Evolutionary conservation across 2,888 invertebrate species (phyloP).

Genomic region (Sinelater perroti): DNA sequence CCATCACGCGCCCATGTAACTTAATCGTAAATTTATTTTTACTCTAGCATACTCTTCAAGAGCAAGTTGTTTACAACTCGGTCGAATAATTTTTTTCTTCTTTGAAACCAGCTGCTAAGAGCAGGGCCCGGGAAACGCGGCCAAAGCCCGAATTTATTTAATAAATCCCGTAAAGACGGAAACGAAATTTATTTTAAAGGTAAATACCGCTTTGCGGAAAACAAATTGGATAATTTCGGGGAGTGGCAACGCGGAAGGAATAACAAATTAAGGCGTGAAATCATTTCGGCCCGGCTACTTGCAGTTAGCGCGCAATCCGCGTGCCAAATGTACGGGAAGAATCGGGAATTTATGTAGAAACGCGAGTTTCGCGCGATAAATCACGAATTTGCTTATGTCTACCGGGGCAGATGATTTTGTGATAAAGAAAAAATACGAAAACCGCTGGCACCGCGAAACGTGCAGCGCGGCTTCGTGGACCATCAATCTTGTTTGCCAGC

Average conservation of each 20-base stretch:
- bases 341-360: constrained; percentile 24
- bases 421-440: constrained; percentile 27
- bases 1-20: too few species aligned
- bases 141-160: too few species aligned
- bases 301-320: constrained; percentile 18
- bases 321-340: constrained; percentile 23
- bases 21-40: too few species aligned
- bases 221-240: too few species aligned
- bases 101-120: too few species aligned
- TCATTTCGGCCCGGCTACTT: constrained; percentile 9
- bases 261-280: constrained; percentile 17
- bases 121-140: too few species aligned
- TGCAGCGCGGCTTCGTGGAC: constrained; percentile 14
- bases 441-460: constrained; percentile 21
- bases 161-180: too few species aligned
- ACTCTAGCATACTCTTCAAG: too few species aligned
- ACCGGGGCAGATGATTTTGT: constrained; percentile 26
- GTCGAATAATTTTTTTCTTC: too few species aligned
- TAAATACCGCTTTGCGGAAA: too few species aligned
- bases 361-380: constrained; percentile 21
- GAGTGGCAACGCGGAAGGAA: constrained; percentile 8
- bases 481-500: constrained; percentile 24
- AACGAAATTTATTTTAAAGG: too few species aligned
- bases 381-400: constrained; percentile 26
- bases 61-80: too few species aligned